phyloP scores from a whole-genome alignment of 2,113 vertebrate species.

The Bucco capensis region DNA sequence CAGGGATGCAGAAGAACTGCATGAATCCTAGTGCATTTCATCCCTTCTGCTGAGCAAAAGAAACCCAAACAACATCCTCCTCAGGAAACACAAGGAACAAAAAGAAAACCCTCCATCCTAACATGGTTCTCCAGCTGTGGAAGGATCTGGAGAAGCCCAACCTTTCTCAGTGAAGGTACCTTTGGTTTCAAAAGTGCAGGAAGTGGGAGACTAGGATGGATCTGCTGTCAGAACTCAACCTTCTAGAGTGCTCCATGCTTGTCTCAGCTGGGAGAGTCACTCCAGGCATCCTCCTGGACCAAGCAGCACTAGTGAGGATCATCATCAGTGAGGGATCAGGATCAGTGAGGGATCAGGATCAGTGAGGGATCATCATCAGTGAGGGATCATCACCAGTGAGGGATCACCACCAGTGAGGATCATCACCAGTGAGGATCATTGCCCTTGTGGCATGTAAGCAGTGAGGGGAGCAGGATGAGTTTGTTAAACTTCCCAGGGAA shows the following conservation, averaged over 20 bases:
- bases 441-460: background rate
- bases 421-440: too few species aligned
- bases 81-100: background rate
- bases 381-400: too few species aligned
- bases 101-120: background rate
- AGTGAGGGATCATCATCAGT: too few species aligned
- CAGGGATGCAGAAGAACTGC: background rate
- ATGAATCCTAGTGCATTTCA: background rate
- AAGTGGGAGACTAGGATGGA: slow-evolving; percentile 33
- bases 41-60: background rate
- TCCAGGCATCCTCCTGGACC: background rate
- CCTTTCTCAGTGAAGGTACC: slow-evolving; percentile 60
- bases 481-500: slow-evolving; percentile 28
- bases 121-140: background rate
- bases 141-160: background rate
- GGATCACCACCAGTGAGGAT: too few species aligned
- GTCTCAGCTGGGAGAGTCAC: background rate
- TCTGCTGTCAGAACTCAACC: background rate
- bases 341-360: too few species aligned
- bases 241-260: background rate
- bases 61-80: background rate
- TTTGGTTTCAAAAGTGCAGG: slow-evolving; percentile 74
- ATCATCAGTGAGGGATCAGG: too few species aligned
- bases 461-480: background rate
- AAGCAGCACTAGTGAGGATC: too few species aligned